phyloP scores from a whole-genome alignment of 2,797 vertebrate genomes.

The Phoxinus dragarum region DNA sequence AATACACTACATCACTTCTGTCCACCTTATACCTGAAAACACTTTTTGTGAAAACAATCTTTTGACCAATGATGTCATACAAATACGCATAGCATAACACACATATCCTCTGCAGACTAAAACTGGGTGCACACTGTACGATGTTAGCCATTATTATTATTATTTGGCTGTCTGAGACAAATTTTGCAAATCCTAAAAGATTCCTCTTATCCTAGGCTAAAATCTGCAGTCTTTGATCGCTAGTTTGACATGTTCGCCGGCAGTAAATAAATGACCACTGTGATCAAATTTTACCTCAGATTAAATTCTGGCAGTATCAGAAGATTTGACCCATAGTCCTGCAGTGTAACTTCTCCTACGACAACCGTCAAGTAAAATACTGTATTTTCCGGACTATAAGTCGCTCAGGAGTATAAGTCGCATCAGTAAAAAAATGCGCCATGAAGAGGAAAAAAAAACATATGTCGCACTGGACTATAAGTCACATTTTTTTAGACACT shows the following conservation, averaged over 20 bases:
- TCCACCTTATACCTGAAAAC: slow-evolving; percentile 15
- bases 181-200: background rate
- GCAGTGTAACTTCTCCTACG: no score
- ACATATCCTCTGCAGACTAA: background rate
- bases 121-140: no score
- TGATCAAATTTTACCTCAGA: background rate
- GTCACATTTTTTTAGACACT: no score
- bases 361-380: no score
- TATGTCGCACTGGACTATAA: no score
- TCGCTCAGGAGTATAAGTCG: no score
- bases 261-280: background rate
- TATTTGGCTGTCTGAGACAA: background rate
- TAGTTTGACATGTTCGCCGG: no score
- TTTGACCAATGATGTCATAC: background rate
- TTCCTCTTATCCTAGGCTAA: background rate
- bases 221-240: background rate
- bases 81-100: background rate
- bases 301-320: background rate
- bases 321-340: no score
- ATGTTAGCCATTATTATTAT: background rate
- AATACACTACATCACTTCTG: slow-evolving; percentile 8
- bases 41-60: background rate
- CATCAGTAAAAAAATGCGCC: no score
- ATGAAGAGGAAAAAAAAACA: no score
- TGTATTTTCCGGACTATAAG: no score